Percentiles rank a stretch among this genome's conserved stretches.
Evolutionary conservation across 2,797 vertebrate genomes (phyloP).

Genomic region (Delichon dasypus): DNA sequence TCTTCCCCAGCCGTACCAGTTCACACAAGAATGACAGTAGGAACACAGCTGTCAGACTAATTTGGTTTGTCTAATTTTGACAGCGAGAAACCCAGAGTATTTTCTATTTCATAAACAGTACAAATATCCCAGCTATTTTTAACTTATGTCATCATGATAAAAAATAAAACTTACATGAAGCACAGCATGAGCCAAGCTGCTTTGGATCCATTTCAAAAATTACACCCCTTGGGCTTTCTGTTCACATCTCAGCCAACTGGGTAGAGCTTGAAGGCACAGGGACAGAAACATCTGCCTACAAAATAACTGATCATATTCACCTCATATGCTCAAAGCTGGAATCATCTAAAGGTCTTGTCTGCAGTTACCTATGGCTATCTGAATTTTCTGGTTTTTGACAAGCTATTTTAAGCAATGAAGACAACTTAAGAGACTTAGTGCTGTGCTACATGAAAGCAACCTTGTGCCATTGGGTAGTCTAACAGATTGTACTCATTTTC

Average conservation of each 20-base stretch:
- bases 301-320: constrained; percentile 21
- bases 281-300: constrained; percentile 26
- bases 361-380: not conserved
- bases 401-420: constrained; percentile 1
- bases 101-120: constrained; percentile 32
- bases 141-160: constrained; percentile 16
- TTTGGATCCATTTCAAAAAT: constrained; percentile 54
- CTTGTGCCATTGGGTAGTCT: not conserved
- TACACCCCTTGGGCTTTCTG: constrained; percentile 14
- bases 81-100: not conserved
- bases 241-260: constrained; percentile 12
- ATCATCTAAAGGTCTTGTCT: not conserved
- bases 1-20: not conserved
- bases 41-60: constrained; percentile 28
- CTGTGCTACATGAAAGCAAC: not conserved
- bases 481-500: not conserved
- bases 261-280: constrained; percentile 9
- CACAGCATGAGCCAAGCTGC: not conserved
- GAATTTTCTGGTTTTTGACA: not conserved
- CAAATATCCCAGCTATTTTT: constrained; percentile 46
- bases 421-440: not conserved
- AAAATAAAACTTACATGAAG: constrained; percentile 39
- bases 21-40: not conserved
- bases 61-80: constrained; percentile 20
- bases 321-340: not conserved